Evolutionary conservation across 1,140 invertebrate genomes (phyloP), one percentile per base, ranked within the genome.

Genomic region (Stegodyphus dumicola): DNA sequence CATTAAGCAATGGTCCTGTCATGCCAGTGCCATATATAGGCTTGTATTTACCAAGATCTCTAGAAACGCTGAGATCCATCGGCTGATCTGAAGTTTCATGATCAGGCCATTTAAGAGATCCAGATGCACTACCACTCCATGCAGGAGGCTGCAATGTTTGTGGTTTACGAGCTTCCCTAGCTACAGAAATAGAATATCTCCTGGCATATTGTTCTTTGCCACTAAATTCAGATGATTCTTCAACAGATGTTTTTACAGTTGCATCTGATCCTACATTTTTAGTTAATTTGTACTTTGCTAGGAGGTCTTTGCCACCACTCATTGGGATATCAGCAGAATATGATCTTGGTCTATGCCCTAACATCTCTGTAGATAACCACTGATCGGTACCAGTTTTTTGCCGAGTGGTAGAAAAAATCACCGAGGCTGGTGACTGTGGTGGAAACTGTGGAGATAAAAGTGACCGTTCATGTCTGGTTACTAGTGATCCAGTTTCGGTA

Each of bases 11-110:
- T n/a, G 75, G 51, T 17, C 53, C 67, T 67, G 65, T 15, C 52
- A 74, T 65, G 10, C 74, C 70, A 52, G 54, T 54, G 11, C 60
- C 52, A 66, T 86, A 86, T 5, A 60, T 51, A n/a, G 75, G 65
- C 73, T 86, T 86, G 15, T 49, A 60, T 75, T 85, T 78, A 10
- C 54, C 15, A 52, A 73, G 48, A 56, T 79, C 75, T 60, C 78
- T 51, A 5, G 83, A 66, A 10, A 85, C 75, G 65, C 88, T 87
- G 18, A 88, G 73, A 80, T 88, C 88, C 81, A 88, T 88, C 4
- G 88, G 88, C 33, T 88, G 87, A 71, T 86, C 84, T 54, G 54
- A 52, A 64, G 65, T 52, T 54, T 77, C 84, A n/a, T 52, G 33
- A 33, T 64, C 33, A 13, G 65, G 64, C 80, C 80, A 84, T 18